A percentile compares a stretch with the other conserved stretches of the same genome.
These are phyloP conservation scores for Acleris holmiana DNA, from an alignment of 2,888 invertebrate species.

Conservation along the genomic window DNA sequence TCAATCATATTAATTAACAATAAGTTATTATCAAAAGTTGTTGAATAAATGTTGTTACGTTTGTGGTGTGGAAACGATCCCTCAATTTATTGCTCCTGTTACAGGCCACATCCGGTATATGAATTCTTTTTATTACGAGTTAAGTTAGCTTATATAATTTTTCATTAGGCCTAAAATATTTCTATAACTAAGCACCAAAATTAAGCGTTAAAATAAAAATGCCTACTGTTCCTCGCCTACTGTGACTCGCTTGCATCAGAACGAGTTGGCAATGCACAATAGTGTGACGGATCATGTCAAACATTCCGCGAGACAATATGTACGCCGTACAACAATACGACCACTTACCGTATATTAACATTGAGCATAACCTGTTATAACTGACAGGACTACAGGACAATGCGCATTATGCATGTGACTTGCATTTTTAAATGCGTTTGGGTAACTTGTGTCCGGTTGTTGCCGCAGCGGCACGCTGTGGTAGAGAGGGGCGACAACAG, in stretches of 20 bases:
- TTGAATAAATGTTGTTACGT: too few species aligned
- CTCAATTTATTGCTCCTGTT: too few species aligned
- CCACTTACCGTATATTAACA: slow-evolving; percentile 23
- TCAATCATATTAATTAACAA: too few species aligned
- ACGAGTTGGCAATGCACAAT: slow-evolving; percentile 23
- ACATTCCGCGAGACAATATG: slow-evolving; percentile 17
- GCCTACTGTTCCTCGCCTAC: slow-evolving; percentile 10
- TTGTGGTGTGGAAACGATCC: too few species aligned
- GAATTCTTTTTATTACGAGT: too few species aligned
- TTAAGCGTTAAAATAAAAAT: neutral
- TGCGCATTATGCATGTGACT: slow-evolving; percentile 20
- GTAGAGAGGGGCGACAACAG: too few species aligned
- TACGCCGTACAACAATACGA: slow-evolving; percentile 1
- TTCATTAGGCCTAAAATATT: too few species aligned
- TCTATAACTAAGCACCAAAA: too few species aligned
- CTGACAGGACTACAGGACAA: slow-evolving; percentile 7
- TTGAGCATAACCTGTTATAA: slow-evolving; percentile 17
- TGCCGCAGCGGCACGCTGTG: too few species aligned
- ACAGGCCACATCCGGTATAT: too few species aligned
- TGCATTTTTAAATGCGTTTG: slow-evolving; percentile 23
- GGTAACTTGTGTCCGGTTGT: neutral
- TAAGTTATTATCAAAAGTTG: too few species aligned
- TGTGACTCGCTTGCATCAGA: slow-evolving; percentile 22
- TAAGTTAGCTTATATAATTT: too few species aligned
- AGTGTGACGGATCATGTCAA: slow-evolving; percentile 32